phyloP scores from a whole-genome alignment of 2,888 invertebrate genomes.

The Erpobdella octoculata region DNA sequence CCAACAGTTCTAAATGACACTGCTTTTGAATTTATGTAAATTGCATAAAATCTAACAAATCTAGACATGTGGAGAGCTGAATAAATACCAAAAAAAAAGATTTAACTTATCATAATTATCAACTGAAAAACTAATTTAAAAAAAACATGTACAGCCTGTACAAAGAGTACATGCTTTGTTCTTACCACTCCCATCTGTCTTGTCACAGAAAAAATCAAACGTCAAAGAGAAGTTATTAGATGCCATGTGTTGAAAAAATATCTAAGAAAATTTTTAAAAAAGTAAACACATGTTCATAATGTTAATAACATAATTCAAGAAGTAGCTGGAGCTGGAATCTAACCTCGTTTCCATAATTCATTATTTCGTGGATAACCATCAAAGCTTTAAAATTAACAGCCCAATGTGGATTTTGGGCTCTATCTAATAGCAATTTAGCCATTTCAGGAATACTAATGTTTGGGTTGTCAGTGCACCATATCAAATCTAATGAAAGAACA shows the following conservation, averaged over 20 bases:
- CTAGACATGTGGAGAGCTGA: constrained; percentile 98
- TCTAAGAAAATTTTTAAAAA: constrained; percentile 57
- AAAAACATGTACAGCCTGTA: not conserved
- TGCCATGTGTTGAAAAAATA: constrained; percentile 98
- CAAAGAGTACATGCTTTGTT: not conserved
- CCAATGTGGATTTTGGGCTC: constrained; percentile 96
- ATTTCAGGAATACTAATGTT: constrained; percentile 98
- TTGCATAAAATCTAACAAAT: constrained; percentile 94
- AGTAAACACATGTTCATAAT: not conserved
- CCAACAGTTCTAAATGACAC: constrained; percentile 94
- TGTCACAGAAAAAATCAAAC: constrained; percentile 92
- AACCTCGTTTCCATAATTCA: constrained; percentile 99
- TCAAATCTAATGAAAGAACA: constrained; percentile 67
- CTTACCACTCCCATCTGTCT: constrained; percentile 92
- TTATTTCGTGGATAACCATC: constrained; percentile 94
- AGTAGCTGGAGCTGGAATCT: not conserved
- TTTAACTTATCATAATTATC: not conserved
- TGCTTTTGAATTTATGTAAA: constrained; percentile 98
- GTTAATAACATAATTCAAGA: not conserved
- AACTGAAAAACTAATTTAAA: not conserved
- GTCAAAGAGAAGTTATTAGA: constrained; percentile 99
- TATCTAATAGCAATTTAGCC: constrained; percentile 92
- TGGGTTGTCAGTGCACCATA: constrained; percentile 98
- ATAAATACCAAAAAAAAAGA: not conserved
- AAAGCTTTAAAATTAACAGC: constrained; percentile 96